These are phyloP conservation scores for Poeciliopsis gracilis DNA, from an alignment of 2,797 vertebrate genomes.

Conservation along the genomic window DNA sequence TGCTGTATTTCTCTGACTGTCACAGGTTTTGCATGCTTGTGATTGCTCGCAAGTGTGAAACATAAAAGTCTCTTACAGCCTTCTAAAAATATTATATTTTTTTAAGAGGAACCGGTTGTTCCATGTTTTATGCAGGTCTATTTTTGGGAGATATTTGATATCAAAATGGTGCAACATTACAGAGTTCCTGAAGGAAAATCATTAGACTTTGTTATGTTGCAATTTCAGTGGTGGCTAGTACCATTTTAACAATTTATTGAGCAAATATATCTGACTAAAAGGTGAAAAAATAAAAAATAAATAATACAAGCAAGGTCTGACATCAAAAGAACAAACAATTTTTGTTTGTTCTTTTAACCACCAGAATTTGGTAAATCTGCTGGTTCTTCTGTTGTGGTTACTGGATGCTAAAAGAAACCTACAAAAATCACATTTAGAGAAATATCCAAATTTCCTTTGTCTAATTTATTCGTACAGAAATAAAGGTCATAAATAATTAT, in stretches of 20 bases:
- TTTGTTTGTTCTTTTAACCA: too few species aligned
- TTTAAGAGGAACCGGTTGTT: constrained; percentile 6
- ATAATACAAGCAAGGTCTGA: neutral
- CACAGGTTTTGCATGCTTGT: constrained; percentile 3
- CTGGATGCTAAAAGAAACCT: neutral
- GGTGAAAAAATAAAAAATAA: neutral
- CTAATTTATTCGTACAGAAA: neutral
- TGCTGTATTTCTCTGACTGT: constrained; percentile 4
- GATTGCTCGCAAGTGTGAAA: constrained; percentile 37
- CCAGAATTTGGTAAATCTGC: neutral
- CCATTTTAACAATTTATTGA: constrained; percentile 19
- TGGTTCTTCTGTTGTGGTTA: neutral
- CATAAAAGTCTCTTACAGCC: constrained; percentile 11
- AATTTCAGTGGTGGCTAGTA: neutral
- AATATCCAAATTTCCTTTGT: neutral
- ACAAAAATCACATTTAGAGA: neutral
- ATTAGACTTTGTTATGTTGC: constrained; percentile 9
- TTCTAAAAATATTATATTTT: neutral
- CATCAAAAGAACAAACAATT: neutral
- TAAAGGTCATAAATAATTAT: neutral
- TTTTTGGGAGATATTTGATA: constrained; percentile 33
- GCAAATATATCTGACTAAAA: constrained; percentile 4
- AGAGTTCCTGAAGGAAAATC: constrained; percentile 45
- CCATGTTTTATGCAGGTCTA: constrained; percentile 32
- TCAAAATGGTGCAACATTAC: constrained; percentile 28